phyloP scores from a whole-genome alignment of 2,113 vertebrate species.

The Aldabrachelys gigantea region DNA sequence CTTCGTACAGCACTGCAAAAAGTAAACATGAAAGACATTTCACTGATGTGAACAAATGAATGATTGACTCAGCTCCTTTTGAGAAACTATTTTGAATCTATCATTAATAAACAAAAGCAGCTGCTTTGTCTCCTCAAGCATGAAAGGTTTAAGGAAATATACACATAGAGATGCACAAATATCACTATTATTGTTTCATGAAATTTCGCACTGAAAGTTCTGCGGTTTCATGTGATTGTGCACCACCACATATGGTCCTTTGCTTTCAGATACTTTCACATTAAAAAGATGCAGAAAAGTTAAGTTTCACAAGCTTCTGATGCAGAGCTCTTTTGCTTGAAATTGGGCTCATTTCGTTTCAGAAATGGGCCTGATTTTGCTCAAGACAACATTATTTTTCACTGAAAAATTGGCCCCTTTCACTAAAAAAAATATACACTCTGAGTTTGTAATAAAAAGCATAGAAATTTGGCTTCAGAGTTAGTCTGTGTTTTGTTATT shows the following conservation, averaged over 20 bases:
- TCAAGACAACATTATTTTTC: constrained; percentile 24
- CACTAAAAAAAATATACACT: rapidly evolving
- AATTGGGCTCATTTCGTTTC: neutral
- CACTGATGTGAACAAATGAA: constrained; percentile 44
- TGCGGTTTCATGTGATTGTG: neutral
- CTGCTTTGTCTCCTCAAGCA: neutral
- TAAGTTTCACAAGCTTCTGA: constrained; percentile 7
- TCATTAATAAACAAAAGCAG: constrained; percentile 7
- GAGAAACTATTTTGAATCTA: neutral
- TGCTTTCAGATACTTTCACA: rapidly evolving
- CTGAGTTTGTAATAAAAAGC: neutral
- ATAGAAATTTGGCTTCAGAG: neutral
- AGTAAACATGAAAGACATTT: constrained; percentile 43
- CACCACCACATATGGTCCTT: neutral
- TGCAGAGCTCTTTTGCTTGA: neutral
- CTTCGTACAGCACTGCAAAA: neutral
- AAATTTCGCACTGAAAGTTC: neutral
- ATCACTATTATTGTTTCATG: neutral
- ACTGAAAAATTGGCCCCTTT: constrained; percentile 52
- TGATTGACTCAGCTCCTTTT: constrained; percentile 19
- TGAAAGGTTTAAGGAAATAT: neutral
- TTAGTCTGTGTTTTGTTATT: constrained; percentile 9
- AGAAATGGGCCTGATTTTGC: neutral
- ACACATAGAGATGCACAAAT: neutral
- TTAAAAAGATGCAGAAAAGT: neutral